Base-by-base conservation (phyloP, 2,888 invertebrate species). In the Campaea margaritaria region DNA sequence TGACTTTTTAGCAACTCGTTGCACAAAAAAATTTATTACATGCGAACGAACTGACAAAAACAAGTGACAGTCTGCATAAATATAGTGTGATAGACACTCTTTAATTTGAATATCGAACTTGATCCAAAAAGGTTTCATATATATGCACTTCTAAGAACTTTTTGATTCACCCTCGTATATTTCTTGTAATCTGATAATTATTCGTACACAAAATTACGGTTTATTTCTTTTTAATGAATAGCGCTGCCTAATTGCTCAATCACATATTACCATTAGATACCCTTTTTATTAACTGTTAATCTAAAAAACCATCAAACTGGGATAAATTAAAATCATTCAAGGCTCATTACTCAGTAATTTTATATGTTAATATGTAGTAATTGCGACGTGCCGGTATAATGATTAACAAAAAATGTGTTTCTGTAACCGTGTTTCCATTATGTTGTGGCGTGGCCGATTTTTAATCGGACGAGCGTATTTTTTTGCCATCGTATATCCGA, bases 311-410 rank as follows among this genome's bases (percentile, higher is more conserved):
- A 79, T 81, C 74, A 76, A 77, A 76, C 70, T 64, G 69, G 73
- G 72, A 76, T 82, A 82, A 81, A 83, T 79, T 76, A 79, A 69
- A 70, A 60, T 60, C 62, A 61, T 74, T 79, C 76, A 74, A 68
- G 75, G 56, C 75, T 80, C 81, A 83, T 82, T 82, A 81, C 73
- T 64, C 69, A 69, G 71, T 76, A 78, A 82, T 83, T 82, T 71
- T 71, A 69, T 78, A 83, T 83, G 83, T 62, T 82, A 83, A 83
- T 83, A 59, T 50, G 3, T 27, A 45, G 68, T 79, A 79, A 80
- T 78, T 77, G 72, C 71, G 64, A 49, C 36, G 49, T 45, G 65
- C 68, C 69, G 61, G 65, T 66, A 42, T 62, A 55, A 62, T 67
- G 59, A 41, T 55, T 0, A 49, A 53, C 49, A 62, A 60, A 59